Conservation (phyloP, 1,140 invertebrate genomes). For the Sesamia nonagrioides region DNA sequence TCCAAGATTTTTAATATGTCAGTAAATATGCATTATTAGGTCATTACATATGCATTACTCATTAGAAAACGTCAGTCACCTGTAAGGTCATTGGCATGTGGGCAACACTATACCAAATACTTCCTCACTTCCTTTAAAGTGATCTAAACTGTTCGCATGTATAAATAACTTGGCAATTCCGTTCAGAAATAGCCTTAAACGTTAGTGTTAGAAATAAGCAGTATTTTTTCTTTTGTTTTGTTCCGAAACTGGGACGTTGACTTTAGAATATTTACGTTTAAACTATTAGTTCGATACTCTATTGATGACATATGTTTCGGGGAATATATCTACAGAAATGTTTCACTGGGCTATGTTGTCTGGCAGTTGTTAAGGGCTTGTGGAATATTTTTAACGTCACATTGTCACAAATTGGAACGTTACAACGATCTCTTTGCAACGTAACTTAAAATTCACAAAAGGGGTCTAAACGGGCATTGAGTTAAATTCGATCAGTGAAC, state of each 20-base stretch:
- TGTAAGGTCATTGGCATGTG: conserved; percentile 51
- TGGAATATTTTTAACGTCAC: neutral
- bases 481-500: too few relatives aligned
- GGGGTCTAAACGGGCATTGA: too few relatives aligned
- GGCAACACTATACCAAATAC: conserved; percentile 44
- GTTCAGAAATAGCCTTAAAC: conserved; percentile 38
- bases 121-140: conserved; percentile 51
- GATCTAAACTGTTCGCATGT: conserved; percentile 47
- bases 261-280: conserved; percentile 31
- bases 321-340: neutral
- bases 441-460: too few relatives aligned
- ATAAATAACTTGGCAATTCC: conserved; percentile 35
- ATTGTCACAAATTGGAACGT: neutral
- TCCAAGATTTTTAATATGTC: neutral
- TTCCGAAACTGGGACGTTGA: conserved; percentile 30
- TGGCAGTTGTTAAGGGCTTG: neutral
- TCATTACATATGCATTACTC: neutral
- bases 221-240: conserved; percentile 34
- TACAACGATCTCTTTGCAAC: neutral
- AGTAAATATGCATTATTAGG: conserved; percentile 26
- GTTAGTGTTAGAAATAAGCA: conserved; percentile 16
- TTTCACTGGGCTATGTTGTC: neutral
- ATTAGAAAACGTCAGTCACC: conserved; percentile 4
- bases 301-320: conserved; percentile 22
- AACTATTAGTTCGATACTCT: conserved; percentile 23